A percentile compares a stretch with the other conserved stretches of the same genome.
These are phyloP conservation scores for Nasonia oneida DNA, from an alignment of 2,888 invertebrate genomes.

Conservation along the genomic window DNA sequence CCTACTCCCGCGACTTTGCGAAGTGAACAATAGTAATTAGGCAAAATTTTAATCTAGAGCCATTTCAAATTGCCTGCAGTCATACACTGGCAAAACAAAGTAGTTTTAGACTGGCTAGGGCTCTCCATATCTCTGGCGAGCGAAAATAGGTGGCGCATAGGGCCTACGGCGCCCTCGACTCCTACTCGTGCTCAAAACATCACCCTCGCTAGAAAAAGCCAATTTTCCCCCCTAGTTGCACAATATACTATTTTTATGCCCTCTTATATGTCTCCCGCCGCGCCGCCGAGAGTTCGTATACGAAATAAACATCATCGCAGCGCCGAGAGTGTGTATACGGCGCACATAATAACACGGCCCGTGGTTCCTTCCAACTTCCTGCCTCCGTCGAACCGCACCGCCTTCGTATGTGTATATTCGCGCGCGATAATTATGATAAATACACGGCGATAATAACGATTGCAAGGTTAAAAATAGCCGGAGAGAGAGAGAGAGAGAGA, in stretches of 20 bases:
- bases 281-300: not conserved
- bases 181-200: too few species aligned
- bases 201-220: too few species aligned
- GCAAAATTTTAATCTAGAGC: too few species aligned
- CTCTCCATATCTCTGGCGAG: too few species aligned
- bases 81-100: too few species aligned
- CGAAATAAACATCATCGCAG: not conserved
- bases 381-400: not conserved
- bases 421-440: conserved; percentile 50
- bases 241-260: not conserved
- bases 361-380: conserved; percentile 37
- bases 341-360: conserved; percentile 34
- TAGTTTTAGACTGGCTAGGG: too few species aligned
- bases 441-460: conserved; percentile 53
- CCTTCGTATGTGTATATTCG: not conserved
- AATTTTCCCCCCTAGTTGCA: not conserved
- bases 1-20: too few species aligned
- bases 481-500: not conserved
- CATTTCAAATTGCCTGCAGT: too few species aligned
- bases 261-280: not conserved
- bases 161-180: too few species aligned
- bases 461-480: conserved; percentile 49
- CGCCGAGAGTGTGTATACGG: not conserved
- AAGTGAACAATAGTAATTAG: too few species aligned
- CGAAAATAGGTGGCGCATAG: too few species aligned